Conservation (phyloP, 2,888 invertebrate species). For the Calameuta filiformis region DNA sequence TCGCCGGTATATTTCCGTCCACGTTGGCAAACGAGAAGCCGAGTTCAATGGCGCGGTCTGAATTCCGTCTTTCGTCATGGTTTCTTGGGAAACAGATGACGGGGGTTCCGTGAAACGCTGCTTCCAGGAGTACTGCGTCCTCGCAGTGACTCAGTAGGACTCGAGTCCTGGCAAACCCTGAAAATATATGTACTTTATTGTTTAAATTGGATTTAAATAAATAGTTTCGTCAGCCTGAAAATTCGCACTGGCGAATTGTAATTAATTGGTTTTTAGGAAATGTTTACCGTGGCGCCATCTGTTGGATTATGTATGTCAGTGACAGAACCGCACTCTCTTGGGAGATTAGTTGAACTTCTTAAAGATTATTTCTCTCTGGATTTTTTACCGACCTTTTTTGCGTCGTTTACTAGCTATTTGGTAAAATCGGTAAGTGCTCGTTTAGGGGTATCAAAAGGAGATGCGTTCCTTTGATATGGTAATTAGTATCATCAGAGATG, state of each 20-base stretch:
- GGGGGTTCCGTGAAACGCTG: slow-evolving; percentile 59
- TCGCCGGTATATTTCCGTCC: slow-evolving; percentile 24
- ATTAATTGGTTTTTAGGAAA: neutral
- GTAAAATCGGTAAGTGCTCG: no score
- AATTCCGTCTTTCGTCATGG: slow-evolving; percentile 47
- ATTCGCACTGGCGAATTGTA: slow-evolving; percentile 6
- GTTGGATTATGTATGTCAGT: no score
- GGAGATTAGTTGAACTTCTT: no score
- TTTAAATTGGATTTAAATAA: neutral
- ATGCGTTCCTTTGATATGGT: no score
- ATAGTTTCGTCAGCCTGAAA: slow-evolving; percentile 1
- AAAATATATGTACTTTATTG: slow-evolving; percentile 8
- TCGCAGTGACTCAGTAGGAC: slow-evolving; percentile 57
- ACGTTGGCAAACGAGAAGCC: slow-evolving; percentile 44
- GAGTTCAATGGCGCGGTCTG: slow-evolving; percentile 46
- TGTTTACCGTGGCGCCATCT: no score
- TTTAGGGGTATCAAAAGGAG: no score
- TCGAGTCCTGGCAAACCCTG: slow-evolving; percentile 56
- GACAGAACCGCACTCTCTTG: no score
- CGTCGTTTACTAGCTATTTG: no score
- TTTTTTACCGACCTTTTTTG: no score
- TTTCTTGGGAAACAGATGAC: slow-evolving; percentile 58
- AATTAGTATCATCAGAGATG: no score
- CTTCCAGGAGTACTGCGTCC: slow-evolving; percentile 58
- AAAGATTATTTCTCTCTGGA: no score